Evolutionary conservation across 2,797 vertebrate species (phyloP), one percentile per base, ranked within the genome.

Genomic region (Notolepis coatsorum): DNA sequence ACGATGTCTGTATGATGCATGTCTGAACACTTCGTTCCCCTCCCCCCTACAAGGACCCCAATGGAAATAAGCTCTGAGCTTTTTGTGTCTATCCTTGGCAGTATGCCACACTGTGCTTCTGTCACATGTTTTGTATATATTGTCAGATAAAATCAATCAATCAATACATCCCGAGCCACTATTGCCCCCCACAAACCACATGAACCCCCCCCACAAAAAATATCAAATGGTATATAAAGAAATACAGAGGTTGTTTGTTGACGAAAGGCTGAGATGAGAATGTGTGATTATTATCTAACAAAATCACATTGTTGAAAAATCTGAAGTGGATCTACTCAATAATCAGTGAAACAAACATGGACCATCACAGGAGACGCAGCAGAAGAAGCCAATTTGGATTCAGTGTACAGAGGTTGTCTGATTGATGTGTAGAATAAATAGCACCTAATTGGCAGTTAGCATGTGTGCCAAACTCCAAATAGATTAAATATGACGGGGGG

Each of bases 361-460:
- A 38, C 24, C 8, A 10, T 63, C 65, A 74, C 59, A 54, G 68
- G 41, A 68, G 53, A 70, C 46, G 61, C 48, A 61, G 21, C 43
- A 73, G 28, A 39, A 13, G 30, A 65, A 57, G 47, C 39, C 24
- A 18, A 61, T 66, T 61, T 45, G 15, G 17, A 54, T 57, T 76
- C 61, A 52, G 41, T 59, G 45, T 56, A 55, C 25, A 33, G 27
- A 43, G 66, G 62, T 57, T 65, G 28, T 71, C 49, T 84, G 85
- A 90, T 75, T 82, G 80, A 82, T 41, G 39, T 66, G 51, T 55
- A 38, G 7, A 61, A 64, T 65, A 73, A 70, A 74, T 28, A 10
- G 38, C 20, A 43, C 72, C 25, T 70, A 79, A 88, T 87, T 81
- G 80, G 28, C 31, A 33, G 57, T 50, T 75, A 76, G 68, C 58